Base-by-base conservation (phyloP, 2,113 vertebrate species). In the Otocyon megalotis region DNA sequence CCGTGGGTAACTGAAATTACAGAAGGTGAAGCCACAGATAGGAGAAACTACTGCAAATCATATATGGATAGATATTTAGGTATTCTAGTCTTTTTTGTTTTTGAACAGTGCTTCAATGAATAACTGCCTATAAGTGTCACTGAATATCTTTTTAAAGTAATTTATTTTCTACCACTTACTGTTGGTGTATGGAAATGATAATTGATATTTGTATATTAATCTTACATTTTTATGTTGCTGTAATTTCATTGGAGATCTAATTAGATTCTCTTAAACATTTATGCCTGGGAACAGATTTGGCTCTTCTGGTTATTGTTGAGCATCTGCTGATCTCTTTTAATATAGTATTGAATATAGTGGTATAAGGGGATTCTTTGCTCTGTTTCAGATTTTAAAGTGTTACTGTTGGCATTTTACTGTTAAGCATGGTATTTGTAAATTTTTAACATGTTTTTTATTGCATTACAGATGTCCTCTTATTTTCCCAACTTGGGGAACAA, bases 231-330 rank as follows among this genome's bases (percentile, higher is more conserved):
- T 72, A 48, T 24, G 11, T 56, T 88, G 43, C 60, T 91, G 1
- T 79, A 13, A 81, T 89, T 96, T 94, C 71, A 62, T 92, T 56
- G 26, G 35, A 88, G 60, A 53, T 96, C 22, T 76, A 88, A 76
- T 90, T 94, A 94, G 85, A 85, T 85, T 79, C n/a, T 86, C 53
- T 67, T 92, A 93, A 86, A 90, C 65, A 53, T 84, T 60, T 94
- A 43, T 26, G 4, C 80, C 50, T 65, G 24, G 26, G 63, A 76
- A 81, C 26, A 65, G 56, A 83, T 84, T 92, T 72, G 84, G 22
- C 12, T 72, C 13, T 88, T 96, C 48, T 96, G 79, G 24, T 92
- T 74, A 67, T 56, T 65, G 62, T 92, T 6, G 5, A 7, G 89
- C 43, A 67, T 13, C 35, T 96, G 4, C 4, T 87, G 24, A 91